Percentiles rank a stretch among this genome's conserved stretches.
Conservation (phyloP, 1,140 invertebrate genomes). For the Araneus ventricosus region DNA sequence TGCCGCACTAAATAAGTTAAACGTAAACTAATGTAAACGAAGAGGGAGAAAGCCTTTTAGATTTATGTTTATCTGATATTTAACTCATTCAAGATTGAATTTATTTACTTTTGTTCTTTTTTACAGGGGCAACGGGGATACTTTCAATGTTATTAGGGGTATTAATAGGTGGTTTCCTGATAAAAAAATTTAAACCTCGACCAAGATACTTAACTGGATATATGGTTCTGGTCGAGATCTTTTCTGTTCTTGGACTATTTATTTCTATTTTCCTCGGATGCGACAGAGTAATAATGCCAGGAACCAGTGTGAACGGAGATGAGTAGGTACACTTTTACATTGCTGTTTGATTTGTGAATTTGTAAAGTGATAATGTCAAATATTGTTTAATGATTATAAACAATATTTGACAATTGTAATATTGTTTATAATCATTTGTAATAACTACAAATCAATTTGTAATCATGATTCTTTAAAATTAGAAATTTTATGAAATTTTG, state of each 20-base stretch:
- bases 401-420: too few relatives aligned
- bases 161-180: conserved; percentile 85
- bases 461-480: too few relatives aligned
- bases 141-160: conserved; percentile 87
- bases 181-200: conserved; percentile 86
- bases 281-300: conserved; percentile 77
- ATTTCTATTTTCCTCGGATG: conserved; percentile 87
- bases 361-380: too few relatives aligned
- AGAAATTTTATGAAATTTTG: too few relatives aligned
- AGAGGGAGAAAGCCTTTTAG: too few relatives aligned
- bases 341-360: too few relatives aligned
- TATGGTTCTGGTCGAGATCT: conserved; percentile 86
- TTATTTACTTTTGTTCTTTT: not conserved
- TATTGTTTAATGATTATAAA: too few relatives aligned
- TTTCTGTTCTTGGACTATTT: conserved; percentile 85
- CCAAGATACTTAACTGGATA: conserved; percentile 86
- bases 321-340: conserved; percentile 48
- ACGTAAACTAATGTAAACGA: too few relatives aligned
- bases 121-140: conserved; percentile 82
- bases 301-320: conserved; percentile 37
- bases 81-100: too few relatives aligned
- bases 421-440: too few relatives aligned
- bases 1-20: too few relatives aligned
- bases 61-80: not conserved
- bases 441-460: too few relatives aligned